These are phyloP conservation scores for Corythaeola cristata DNA, from an alignment of 2,113 vertebrate genomes.

Conservation along the genomic window DNA sequence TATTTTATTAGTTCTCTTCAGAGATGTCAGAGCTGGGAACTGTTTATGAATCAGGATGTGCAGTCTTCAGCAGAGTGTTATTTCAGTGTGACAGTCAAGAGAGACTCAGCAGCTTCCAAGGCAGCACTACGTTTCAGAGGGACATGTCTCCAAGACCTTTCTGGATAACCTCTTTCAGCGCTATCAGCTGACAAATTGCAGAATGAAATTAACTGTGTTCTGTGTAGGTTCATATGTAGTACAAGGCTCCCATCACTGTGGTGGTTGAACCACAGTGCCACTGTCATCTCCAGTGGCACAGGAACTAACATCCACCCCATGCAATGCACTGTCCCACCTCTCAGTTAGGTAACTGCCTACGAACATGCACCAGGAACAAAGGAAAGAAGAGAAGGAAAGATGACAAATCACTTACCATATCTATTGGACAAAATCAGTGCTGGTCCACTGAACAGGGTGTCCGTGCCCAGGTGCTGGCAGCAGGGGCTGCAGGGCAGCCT, in stretches of 20 bases:
- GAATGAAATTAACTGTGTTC: not conserved
- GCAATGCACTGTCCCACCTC: not conserved
- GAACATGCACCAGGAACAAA: not conserved
- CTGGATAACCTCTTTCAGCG: not conserved
- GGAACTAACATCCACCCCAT: not conserved
- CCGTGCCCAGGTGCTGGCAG: accelerated
- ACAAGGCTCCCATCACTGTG: not conserved
- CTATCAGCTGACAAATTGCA: not conserved
- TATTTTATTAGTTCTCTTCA: not conserved
- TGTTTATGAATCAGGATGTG: not conserved
- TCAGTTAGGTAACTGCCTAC: not conserved
- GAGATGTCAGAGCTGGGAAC: not conserved
- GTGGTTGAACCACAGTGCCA: not conserved
- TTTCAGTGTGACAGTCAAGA: not conserved
- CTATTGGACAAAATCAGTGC: not conserved
- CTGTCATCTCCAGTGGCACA: not conserved
- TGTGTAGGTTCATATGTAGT: not conserved
- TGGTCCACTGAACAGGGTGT: not conserved
- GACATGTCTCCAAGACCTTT: not conserved
- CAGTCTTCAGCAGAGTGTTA: not conserved
- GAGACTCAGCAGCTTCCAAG: not conserved
- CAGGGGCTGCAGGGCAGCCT: accelerated
- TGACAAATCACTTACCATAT: not conserved
- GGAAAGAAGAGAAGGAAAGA: not conserved
- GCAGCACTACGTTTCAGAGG: not conserved